Conservation (phyloP, 2,888 invertebrate species). For the Pilophorus perplexus region DNA sequence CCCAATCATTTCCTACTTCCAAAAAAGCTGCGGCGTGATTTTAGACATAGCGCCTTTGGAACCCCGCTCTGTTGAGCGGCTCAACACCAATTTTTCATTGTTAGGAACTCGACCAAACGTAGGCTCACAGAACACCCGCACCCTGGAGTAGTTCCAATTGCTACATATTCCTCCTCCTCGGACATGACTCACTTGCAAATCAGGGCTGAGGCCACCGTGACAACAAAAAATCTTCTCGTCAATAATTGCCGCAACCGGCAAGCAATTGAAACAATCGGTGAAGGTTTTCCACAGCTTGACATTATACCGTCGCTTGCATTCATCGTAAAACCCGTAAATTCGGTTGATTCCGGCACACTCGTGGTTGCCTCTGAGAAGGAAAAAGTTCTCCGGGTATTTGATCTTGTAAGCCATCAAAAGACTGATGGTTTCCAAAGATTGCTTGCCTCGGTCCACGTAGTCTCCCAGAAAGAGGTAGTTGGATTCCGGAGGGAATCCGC, state of each 20-base stretch:
- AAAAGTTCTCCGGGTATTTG: slow-evolving; percentile 98
- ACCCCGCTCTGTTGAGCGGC: too few species aligned
- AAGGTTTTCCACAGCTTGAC: slow-evolving; percentile 99
- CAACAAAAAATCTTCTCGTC: slow-evolving; percentile 77
- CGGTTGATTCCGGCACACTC: slow-evolving; percentile 90
- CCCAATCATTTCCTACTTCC: too few species aligned
- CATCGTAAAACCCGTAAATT: slow-evolving; percentile 76
- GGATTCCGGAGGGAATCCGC: slow-evolving; percentile 97
- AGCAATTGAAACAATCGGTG: slow-evolving; percentile 98
- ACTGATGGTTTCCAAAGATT: slow-evolving; percentile 96
- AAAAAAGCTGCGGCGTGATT: too few species aligned
- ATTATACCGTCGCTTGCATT: slow-evolving; percentile 78
- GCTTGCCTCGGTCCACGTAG: slow-evolving; percentile 84
- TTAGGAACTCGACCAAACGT: too few species aligned
- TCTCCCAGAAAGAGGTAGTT: slow-evolving; percentile 98
- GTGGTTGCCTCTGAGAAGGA: slow-evolving; percentile 89
- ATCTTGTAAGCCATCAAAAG: slow-evolving; percentile 96
- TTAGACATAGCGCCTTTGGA: too few species aligned
- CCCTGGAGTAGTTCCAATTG: slow-evolving; percentile 99
- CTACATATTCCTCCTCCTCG: slow-evolving; percentile 95
- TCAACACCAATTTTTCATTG: too few species aligned
- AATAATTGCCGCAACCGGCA: slow-evolving; percentile 97
- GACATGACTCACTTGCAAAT: slow-evolving; percentile 96
- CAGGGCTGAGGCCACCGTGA: slow-evolving; percentile 82
- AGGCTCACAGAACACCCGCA: slow-evolving; percentile 97